Conservation (phyloP, 2,888 invertebrate species). For the Cephus rjabovi region DNA sequence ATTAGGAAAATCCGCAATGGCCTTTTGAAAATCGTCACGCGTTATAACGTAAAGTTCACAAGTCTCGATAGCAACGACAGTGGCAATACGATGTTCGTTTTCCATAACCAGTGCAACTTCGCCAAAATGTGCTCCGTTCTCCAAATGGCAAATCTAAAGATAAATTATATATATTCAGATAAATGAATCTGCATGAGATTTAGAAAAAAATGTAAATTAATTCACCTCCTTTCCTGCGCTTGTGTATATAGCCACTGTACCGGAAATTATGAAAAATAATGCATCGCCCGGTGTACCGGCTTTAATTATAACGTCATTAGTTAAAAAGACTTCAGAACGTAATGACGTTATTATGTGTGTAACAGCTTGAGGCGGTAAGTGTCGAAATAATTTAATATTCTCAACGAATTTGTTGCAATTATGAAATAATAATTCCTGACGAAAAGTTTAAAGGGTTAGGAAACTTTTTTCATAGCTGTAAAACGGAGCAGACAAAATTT, state of each 20-base stretch:
- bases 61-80: conserved; percentile 65
- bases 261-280: conserved; percentile 64
- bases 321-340: conserved; percentile 59
- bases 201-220: conserved; percentile 2
- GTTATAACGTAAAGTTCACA: conserved; percentile 64
- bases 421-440: conserved; percentile 61
- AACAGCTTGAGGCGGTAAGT: conserved; percentile 55
- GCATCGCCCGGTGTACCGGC: conserved; percentile 57
- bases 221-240: conserved; percentile 61
- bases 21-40: conserved; percentile 60
- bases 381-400: conserved; percentile 61
- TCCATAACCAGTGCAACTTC: conserved; percentile 66
- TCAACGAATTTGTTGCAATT: conserved; percentile 57
- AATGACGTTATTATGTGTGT: conserved; percentile 53
- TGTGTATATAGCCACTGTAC: conserved; percentile 67
- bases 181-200: conserved; percentile 7
- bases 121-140: conserved; percentile 67
- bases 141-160: conserved; percentile 66
- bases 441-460: background rate
- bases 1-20: conserved; percentile 60
- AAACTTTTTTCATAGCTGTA: background rate
- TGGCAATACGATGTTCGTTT: conserved; percentile 61
- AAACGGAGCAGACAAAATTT: background rate
- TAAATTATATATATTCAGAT: background rate
- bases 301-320: conserved; percentile 63